Base-by-base conservation (phyloP, 1,140 invertebrate genomes). In the Sinella curviseta region DNA sequence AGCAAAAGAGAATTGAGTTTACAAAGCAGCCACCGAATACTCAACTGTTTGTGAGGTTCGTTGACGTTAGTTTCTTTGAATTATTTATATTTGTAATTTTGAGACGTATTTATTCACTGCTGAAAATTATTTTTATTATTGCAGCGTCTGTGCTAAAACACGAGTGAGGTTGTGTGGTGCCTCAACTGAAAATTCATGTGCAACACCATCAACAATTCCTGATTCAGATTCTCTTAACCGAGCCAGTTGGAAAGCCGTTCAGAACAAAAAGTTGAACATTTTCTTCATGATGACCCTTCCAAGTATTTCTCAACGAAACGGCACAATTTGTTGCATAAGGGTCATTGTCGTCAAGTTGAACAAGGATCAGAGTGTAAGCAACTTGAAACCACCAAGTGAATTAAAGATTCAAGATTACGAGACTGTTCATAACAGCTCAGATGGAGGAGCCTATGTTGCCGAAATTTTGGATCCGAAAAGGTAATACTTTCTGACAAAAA, bases 241-340 rank as follows among this genome's bases (percentile, higher is more conserved):
- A 26, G 89, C 92, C 1, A 88, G 88, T 26, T 95, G 94, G 94
- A 88, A 89, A 24, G 94, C 93, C 86, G 77, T 80, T 36, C 30
- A 70, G n/a, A 57, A 54, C 31, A 60, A 78, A 36, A 35, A 76
- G 12, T 24, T 34, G 24, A 24, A 78, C 30, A 73, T 82, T 74
- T 81, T 70, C 55, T 84, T 84, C 48, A 78, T 81, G 76, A 73
- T 84, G 12, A 81, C 55, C 4, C 85, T 95, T 60, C 93, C 93
- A 0, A 88, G 92, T 81, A 90, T 95, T 20, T 92, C 92, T 0
- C 94, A 96, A 85, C 87, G 94, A 78, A 95, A 95, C 85, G 95
- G 94, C 16, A 92, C 92, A 3, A 95, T 96, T 82, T 95, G 94
- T 86, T 95, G 94, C 83, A 94, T 76, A 81, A 90, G 93, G 84